A percentile compares a stretch with the other conserved stretches of the same genome.
These are phyloP conservation scores for Epinotia ramella DNA, from an alignment of 2,888 invertebrate genomes.

Conservation along the genomic window DNA sequence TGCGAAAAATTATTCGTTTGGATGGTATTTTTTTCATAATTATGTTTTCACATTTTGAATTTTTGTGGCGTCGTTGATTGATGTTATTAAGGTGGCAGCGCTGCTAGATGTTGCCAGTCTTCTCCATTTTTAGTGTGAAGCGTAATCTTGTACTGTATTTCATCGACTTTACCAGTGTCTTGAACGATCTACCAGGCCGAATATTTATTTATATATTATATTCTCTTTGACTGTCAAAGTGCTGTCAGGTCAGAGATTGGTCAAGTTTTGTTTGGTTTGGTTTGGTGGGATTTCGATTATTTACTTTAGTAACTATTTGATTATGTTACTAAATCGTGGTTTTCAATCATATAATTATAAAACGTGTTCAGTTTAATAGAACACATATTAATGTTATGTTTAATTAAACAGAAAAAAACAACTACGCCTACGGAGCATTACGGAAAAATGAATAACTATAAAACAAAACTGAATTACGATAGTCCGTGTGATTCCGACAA, in stretches of 20 bases:
- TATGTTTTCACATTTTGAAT: constrained; percentile 53
- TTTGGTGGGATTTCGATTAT: not conserved
- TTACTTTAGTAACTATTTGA: constrained; percentile 2
- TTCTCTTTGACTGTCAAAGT: too few relatives aligned
- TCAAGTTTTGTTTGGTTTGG: constrained; percentile 9
- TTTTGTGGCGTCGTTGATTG: constrained; percentile 49
- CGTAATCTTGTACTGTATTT: not conserved
- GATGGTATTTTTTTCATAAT: constrained; percentile 1
- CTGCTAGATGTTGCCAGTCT: constrained; percentile 26
- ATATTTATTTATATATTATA: too few relatives aligned
- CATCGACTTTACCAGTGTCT: constrained; percentile 9
- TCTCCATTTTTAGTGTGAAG: not conserved
- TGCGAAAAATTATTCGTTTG: not conserved
- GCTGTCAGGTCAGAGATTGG: not conserved
- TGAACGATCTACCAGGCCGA: not conserved
- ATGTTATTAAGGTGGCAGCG: constrained; percentile 22
- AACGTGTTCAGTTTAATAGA: not conserved
- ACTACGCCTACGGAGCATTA: not conserved
- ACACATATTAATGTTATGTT: not conserved
- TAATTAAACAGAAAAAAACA: too few relatives aligned
- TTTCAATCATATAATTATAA: not conserved
- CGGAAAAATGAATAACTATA: constrained; percentile 62
- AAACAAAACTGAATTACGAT: constrained; percentile 65
- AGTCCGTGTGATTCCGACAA: constrained; percentile 78
- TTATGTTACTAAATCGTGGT: not conserved